phyloP scores from a whole-genome alignment of 2,113 vertebrate genomes.

The Melanostigma gelatinosum region DNA sequence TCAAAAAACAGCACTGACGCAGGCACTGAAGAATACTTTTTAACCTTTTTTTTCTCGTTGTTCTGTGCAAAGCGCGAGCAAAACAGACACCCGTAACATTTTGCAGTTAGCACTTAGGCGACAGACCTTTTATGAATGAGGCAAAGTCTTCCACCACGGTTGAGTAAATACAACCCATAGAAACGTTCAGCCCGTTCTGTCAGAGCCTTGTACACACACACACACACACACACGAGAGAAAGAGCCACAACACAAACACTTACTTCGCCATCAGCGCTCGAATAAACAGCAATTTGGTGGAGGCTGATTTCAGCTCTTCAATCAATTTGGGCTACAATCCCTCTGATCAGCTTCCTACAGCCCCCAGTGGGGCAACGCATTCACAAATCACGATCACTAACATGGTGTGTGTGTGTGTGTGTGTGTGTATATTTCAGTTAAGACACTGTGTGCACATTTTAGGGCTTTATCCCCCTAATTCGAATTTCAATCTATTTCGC shows the following conservation, averaged over 20 bases:
- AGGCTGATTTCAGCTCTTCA: slow-evolving; percentile 63
- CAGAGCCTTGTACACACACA: slow-evolving; percentile 29
- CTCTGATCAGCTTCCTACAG: slow-evolving; percentile 56
- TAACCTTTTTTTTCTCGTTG: slow-evolving; percentile 30
- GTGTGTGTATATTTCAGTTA: neutral
- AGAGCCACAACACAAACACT: slow-evolving; percentile 47
- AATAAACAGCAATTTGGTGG: slow-evolving; percentile 59
- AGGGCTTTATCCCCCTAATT: slow-evolving; percentile 39
- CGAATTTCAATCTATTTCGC: slow-evolving; percentile 56
- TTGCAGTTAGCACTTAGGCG: slow-evolving; percentile 50
- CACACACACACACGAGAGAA: slow-evolving; percentile 36
- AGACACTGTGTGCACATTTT: slow-evolving; percentile 33
- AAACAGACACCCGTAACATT: slow-evolving; percentile 50
- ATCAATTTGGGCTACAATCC: slow-evolving; percentile 59
- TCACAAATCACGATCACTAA: slow-evolving; percentile 54
- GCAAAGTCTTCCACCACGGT: slow-evolving; percentile 51
- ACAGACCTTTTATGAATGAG: slow-evolving; percentile 61
- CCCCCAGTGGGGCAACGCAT: slow-evolving; percentile 11
- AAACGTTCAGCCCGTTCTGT: slow-evolving; percentile 50
- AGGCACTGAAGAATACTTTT: slow-evolving; percentile 42
- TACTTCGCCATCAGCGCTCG: slow-evolving; percentile 42
- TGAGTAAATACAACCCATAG: slow-evolving; percentile 58
- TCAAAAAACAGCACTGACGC: slow-evolving; percentile 45
- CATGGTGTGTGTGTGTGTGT: neutral
- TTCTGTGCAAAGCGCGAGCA: slow-evolving; percentile 45